Conservation (phyloP, 2,888 invertebrate species). For the Tachina fera region DNA sequence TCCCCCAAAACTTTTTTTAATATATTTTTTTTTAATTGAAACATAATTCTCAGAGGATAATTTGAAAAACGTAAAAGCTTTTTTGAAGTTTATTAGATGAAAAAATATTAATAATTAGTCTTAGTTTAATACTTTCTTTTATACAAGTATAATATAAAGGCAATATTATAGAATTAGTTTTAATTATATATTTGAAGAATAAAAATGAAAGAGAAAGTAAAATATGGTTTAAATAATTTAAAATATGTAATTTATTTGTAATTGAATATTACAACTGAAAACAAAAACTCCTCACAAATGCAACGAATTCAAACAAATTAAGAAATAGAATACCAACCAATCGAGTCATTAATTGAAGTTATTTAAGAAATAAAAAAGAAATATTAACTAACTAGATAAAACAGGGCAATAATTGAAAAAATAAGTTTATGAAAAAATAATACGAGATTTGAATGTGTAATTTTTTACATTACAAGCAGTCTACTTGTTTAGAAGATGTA, state of each 20-base stretch:
- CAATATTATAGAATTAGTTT: conserved; percentile 58
- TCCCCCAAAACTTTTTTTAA: conserved; percentile 27
- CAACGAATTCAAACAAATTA: conserved; percentile 66
- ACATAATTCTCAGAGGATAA: conserved; percentile 69
- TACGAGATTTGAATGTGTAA: neutral
- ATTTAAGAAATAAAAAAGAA: conserved; percentile 24
- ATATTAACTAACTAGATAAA: conserved; percentile 9
- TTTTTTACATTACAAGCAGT: neutral
- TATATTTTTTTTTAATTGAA: conserved; percentile 16
- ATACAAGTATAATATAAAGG: conserved; percentile 53
- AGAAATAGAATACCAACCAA: conserved; percentile 62
- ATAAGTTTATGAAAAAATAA: neutral
- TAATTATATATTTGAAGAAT: conserved; percentile 10
- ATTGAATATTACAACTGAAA: conserved; percentile 25
- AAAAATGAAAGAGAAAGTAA: neutral
- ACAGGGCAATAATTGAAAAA: neutral
- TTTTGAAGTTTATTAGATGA: conserved; percentile 52
- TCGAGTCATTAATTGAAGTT: conserved; percentile 66
- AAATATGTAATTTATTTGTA: conserved; percentile 48
- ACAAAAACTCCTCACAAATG: conserved; percentile 47
- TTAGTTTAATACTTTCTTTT: conserved; percentile 33
- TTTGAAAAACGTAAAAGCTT: conserved; percentile 70
- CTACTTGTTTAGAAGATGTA: neutral
- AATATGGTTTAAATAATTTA: conserved; percentile 42
- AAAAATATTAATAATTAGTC: conserved; percentile 20